Evolutionary conservation across 2,113 vertebrate genomes (phyloP).

Genomic region (Podocnemis expansa): DNA sequence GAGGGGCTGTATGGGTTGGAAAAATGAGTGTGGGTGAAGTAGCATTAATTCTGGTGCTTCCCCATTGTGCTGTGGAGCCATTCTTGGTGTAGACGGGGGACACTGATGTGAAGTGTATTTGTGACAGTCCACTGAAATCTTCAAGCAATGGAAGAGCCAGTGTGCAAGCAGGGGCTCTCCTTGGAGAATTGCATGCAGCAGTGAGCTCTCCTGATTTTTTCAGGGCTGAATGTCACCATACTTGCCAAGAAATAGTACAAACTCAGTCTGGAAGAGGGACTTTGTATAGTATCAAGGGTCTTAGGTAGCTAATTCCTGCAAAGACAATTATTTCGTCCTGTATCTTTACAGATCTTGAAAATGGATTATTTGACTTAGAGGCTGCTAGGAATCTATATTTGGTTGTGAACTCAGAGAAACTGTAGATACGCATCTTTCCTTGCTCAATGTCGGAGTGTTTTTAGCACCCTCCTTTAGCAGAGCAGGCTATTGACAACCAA

Average conservation of each 20-base stretch:
- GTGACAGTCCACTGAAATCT: neutral
- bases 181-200: neutral
- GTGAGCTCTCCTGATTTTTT: neutral
- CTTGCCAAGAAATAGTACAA: neutral
- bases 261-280: neutral
- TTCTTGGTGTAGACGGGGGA: neutral
- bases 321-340: neutral
- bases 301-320: neutral
- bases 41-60: neutral
- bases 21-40: neutral
- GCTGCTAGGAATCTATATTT: neutral
- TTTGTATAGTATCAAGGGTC: neutral
- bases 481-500: conserved; percentile 29
- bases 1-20: rapidly evolving
- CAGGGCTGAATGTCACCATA: neutral
- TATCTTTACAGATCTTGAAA: neutral
- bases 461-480: neutral
- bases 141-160: neutral
- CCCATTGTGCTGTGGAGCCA: rapidly evolving
- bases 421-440: conserved; percentile 16
- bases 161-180: neutral
- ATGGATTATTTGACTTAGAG: neutral
- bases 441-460: neutral
- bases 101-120: neutral
- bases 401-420: neutral